phyloP scores from a whole-genome alignment of 2,113 vertebrate species.

The Anthoscopus minutus region DNA sequence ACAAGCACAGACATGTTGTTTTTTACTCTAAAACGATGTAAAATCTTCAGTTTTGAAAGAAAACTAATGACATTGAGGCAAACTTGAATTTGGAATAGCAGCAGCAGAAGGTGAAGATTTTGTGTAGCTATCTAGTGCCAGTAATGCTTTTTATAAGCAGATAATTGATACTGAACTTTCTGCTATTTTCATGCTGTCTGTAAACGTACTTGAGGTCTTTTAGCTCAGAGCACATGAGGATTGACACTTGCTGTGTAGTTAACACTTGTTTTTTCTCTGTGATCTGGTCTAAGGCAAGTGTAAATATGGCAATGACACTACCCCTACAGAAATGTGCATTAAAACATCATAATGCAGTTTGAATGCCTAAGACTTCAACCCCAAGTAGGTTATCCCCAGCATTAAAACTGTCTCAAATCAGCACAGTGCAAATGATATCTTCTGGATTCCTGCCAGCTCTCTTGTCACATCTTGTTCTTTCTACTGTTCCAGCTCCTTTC shows the following conservation, averaged over 20 bases:
- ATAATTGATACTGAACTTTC: not conserved
- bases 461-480: slow-evolving; percentile 21
- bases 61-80: not conserved
- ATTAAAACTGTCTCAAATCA: not conserved
- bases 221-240: not conserved
- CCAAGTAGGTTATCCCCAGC: not conserved
- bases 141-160: not conserved
- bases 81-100: not conserved
- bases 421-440: not conserved
- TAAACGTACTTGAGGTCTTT: not conserved
- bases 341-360: not conserved
- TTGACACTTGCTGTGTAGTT: not conserved
- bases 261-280: not conserved
- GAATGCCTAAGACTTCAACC: not conserved
- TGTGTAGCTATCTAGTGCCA: not conserved
- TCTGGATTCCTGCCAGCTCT: slow-evolving; percentile 11
- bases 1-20: not conserved
- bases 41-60: not conserved
- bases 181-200: not conserved
- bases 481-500: not conserved
- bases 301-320: not conserved
- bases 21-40: not conserved
- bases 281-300: not conserved
- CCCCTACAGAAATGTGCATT: not conserved
- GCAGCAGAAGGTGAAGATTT: not conserved